A percentile compares a stretch with the other conserved stretches of the same genome.
phyloP scores from a whole-genome alignment of 2,888 invertebrate genomes.

The Cerastoderma edule region DNA sequence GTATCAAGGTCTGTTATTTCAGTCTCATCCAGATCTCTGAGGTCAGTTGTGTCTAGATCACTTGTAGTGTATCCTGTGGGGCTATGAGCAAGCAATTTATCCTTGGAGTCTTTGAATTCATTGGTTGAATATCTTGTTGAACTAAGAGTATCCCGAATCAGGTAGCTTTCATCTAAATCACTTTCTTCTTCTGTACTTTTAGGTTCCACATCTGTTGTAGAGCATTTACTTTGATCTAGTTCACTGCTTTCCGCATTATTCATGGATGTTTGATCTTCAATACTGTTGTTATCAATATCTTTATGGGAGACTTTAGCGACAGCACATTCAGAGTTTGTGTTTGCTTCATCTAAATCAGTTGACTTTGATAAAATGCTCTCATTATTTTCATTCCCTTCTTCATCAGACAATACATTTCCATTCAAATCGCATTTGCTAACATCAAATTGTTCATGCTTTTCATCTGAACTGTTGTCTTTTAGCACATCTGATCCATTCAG shows the following conservation, averaged over 20 bases:
- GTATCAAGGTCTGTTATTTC: constrained; percentile 39
- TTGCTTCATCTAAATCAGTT: background rate
- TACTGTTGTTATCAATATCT: background rate
- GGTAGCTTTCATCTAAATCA: constrained; percentile 41
- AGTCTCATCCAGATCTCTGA: constrained; percentile 39
- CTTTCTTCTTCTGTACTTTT: constrained; percentile 43
- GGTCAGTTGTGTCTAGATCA: constrained; percentile 51
- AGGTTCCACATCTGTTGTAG: constrained; percentile 36
- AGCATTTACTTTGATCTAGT: constrained; percentile 1
- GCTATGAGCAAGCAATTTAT: constrained; percentile 32
- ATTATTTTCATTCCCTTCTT: background rate
- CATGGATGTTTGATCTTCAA: constrained; percentile 37
- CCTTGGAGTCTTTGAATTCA: no score
- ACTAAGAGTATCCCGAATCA: constrained; percentile 26
- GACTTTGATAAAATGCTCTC: background rate
- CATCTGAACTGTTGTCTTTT: no score
- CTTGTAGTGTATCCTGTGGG: constrained; percentile 57
- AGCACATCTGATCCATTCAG: no score
- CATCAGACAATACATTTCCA: constrained; percentile 12
- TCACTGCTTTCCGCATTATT: constrained; percentile 26
- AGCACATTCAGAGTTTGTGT: background rate
- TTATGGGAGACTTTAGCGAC: background rate
- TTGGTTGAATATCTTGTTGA: constrained; percentile 56
- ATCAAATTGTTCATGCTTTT: no score
- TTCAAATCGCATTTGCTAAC: constrained; percentile 10